phyloP scores from a whole-genome alignment of 2,888 invertebrate species.

The Plagiodera versicolora region DNA sequence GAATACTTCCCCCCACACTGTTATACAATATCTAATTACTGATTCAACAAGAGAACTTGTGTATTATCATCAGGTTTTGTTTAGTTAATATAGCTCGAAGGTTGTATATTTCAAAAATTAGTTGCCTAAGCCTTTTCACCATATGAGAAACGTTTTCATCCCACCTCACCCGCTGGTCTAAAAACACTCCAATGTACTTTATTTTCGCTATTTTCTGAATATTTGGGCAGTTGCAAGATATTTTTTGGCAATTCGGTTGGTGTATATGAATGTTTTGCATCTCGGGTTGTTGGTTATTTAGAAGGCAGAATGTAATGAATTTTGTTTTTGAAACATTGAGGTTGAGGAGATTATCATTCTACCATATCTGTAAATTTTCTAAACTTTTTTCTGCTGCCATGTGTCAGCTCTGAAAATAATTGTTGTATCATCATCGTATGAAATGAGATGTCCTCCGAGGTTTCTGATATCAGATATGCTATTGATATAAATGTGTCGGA shows the following conservation, averaged over 20 bases:
- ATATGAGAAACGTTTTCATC: neutral
- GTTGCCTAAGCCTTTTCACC: constrained; percentile 1
- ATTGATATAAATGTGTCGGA: too few species aligned
- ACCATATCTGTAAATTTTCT: neutral
- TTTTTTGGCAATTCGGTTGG: too few species aligned
- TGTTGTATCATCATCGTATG: neutral
- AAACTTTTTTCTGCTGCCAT: neutral
- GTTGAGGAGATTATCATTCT: too few species aligned
- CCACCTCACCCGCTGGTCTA: too few species aligned
- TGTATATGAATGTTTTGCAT: too few species aligned
- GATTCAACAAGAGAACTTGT: constrained; percentile 2
- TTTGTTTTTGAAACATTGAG: constrained; percentile 2
- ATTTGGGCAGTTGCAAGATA: too few species aligned
- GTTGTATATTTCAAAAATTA: constrained; percentile 2
- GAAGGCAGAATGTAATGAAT: neutral
- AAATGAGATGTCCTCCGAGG: too few species aligned
- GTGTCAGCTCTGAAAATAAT: neutral
- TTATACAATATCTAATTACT: constrained; percentile 9
- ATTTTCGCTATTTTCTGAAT: too few species aligned
- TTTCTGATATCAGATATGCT: neutral
- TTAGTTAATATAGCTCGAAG: neutral
- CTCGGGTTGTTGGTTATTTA: too few species aligned
- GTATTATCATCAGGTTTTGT: neutral
- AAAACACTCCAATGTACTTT: too few species aligned
- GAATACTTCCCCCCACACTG: too few species aligned